A percentile compares a stretch with the other conserved stretches of the same genome.
These are phyloP conservation scores for Anoplopoma fimbria DNA, from an alignment of 2,113 vertebrate genomes.

Conservation along the genomic window DNA sequence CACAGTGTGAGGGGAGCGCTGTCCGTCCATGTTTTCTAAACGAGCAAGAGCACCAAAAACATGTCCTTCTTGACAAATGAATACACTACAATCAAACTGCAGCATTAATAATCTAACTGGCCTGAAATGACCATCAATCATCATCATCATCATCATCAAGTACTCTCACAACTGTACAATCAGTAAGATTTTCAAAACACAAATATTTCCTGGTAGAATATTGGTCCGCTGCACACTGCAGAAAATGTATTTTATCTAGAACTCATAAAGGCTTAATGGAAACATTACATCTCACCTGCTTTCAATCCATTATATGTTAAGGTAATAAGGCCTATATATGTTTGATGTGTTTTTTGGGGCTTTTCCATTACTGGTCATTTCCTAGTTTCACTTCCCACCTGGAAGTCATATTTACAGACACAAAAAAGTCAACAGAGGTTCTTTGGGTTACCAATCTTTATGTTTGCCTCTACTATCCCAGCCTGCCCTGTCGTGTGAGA, in stretches of 20 bases:
- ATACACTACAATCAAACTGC: too few species aligned
- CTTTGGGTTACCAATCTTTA: not conserved
- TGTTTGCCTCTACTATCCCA: conserved; percentile 2
- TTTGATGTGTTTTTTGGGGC: not conserved
- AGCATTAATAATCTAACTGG: not conserved
- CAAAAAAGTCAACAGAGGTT: not conserved
- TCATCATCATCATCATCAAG: not conserved
- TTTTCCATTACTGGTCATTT: not conserved
- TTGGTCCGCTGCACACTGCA: not conserved
- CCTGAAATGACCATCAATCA: not conserved
- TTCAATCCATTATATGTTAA: not conserved
- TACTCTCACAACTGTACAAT: not conserved
- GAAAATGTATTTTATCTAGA: not conserved
- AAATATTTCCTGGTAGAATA: not conserved
- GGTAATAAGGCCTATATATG: not conserved
- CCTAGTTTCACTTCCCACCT: too few species aligned
- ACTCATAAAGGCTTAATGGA: not conserved
- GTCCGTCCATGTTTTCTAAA: not conserved
- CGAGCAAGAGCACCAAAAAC: not conserved
- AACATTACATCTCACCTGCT: not conserved
- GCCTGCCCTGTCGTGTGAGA: conserved; percentile 18
- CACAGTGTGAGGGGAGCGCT: not conserved
- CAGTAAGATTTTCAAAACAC: too few species aligned
- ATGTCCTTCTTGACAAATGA: not conserved
- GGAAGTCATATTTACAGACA: not conserved